Percentiles rank a stretch among this genome's conserved stretches.
Conservation (phyloP, 2,113 vertebrate genomes). For the Indicator maculatus region DNA sequence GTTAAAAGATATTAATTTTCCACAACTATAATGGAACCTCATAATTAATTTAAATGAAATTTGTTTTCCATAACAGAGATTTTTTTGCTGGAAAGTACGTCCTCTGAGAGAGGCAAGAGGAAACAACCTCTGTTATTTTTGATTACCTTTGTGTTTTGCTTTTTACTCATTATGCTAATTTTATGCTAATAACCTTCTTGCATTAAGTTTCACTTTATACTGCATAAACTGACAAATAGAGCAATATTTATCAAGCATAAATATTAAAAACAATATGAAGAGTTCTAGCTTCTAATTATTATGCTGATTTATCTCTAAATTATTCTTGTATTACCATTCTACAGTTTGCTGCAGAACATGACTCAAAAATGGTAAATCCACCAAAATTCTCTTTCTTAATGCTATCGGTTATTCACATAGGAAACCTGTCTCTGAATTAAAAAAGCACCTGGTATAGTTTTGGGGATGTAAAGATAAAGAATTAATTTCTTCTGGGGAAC, state of each 20-base stretch:
- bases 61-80: conserved; percentile 40
- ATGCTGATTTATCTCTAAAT: conserved; percentile 72
- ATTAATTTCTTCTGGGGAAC: conserved; percentile 10
- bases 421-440: neutral
- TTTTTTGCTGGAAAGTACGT: conserved; percentile 32
- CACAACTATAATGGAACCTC: conserved; percentile 11
- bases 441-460: neutral
- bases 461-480: conserved; percentile 1
- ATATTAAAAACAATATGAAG: conserved; percentile 72
- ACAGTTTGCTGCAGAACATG: conserved; percentile 47
- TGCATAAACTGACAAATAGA: conserved; percentile 71
- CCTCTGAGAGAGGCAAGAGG: conserved; percentile 46
- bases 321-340: conserved; percentile 48
- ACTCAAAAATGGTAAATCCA: conserved; percentile 49
- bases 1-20: conserved; percentile 1
- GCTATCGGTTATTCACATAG: conserved; percentile 33
- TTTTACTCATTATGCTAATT: conserved; percentile 67
- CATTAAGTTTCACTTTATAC: conserved; percentile 70
- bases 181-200: conserved; percentile 64
- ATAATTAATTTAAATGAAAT: conserved; percentile 67
- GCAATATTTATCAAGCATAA: conserved; percentile 74
- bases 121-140: conserved; percentile 69
- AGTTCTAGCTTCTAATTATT: conserved; percentile 70
- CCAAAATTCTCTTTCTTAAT: conserved; percentile 26
- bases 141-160: conserved; percentile 71